Evolutionary conservation across 2,888 invertebrate genomes (phyloP).

Genomic region (Caprella mutica): DNA sequence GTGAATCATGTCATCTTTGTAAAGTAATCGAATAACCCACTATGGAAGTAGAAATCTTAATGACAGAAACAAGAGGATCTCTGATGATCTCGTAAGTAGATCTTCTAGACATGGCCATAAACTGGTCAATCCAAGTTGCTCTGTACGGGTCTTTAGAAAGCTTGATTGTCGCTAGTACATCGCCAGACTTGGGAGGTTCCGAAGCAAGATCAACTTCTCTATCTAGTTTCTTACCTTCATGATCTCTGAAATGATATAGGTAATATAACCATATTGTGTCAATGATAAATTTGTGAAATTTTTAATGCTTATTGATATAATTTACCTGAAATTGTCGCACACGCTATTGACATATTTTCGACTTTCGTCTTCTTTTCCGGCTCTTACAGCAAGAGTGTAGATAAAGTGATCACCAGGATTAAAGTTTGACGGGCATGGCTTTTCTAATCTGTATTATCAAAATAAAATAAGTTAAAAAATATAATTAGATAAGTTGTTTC

Average conservation of each 20-base stretch:
- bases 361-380: slow-evolving; percentile 68
- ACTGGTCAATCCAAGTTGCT: slow-evolving; percentile 77
- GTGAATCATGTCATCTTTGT: neutral
- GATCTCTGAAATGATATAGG: slow-evolving; percentile 10
- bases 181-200: slow-evolving; percentile 9
- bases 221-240: slow-evolving; percentile 13
- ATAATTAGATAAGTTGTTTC: too few relatives aligned
- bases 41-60: slow-evolving; percentile 75
- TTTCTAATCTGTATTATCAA: too few relatives aligned
- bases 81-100: slow-evolving; percentile 77
- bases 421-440: slow-evolving; percentile 63
- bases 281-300: neutral
- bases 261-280: neutral
- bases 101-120: slow-evolving; percentile 75
- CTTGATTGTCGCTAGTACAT: slow-evolving; percentile 17
- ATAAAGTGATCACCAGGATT: slow-evolving; percentile 92
- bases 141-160: slow-evolving; percentile 53
- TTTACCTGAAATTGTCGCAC: slow-evolving; percentile 52
- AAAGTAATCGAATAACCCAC: slow-evolving; percentile 57
- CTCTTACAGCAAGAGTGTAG: slow-evolving; percentile 72
- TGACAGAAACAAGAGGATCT: slow-evolving; percentile 79
- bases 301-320: neutral
- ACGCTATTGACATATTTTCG: slow-evolving; percentile 64
- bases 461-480: too few relatives aligned
- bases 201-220: slow-evolving; percentile 7